A percentile compares a stretch with the other conserved stretches of the same genome.
phyloP scores from a whole-genome alignment of 2,113 vertebrate species.

The Parus major region DNA sequence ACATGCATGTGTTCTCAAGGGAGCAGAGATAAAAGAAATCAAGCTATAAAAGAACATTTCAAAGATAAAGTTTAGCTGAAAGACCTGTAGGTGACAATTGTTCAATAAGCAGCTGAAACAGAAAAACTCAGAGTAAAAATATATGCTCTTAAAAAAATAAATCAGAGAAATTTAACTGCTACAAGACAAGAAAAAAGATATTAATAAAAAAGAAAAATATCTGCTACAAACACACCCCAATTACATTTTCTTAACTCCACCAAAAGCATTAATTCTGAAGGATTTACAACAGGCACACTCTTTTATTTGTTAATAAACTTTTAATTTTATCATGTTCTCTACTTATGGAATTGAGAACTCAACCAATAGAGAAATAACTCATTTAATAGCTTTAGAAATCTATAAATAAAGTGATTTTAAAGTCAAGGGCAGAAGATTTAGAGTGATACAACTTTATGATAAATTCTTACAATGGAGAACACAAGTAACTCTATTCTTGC shows the following conservation, averaged over 20 bases:
- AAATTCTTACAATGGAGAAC: not conserved
- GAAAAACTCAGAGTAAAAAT: not conserved
- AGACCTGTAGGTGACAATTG: not conserved
- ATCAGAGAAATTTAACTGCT: not conserved
- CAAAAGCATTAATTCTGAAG: not conserved
- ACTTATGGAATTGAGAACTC: not conserved
- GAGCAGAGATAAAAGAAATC: not conserved
- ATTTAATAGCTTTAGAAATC: not conserved
- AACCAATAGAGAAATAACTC: not conserved
- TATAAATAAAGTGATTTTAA: not conserved
- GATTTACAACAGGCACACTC: not conserved
- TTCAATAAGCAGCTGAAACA: not conserved
- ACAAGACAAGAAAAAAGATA: not conserved
- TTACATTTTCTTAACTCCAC: not conserved
- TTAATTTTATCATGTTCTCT: not conserved
- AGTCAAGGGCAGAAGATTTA: not conserved
- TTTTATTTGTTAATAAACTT: not conserved
- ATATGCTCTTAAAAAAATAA: not conserved
- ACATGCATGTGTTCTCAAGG: not conserved
- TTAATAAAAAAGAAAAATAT: not conserved
- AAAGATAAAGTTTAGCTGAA: not conserved
- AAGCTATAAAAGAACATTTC: not conserved
- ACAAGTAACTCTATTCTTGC: not conserved
- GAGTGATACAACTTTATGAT: fast-evolving
- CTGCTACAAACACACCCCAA: not conserved